Conservation (phyloP, 2,113 vertebrate genomes). For the Lynx canadensis region DNA sequence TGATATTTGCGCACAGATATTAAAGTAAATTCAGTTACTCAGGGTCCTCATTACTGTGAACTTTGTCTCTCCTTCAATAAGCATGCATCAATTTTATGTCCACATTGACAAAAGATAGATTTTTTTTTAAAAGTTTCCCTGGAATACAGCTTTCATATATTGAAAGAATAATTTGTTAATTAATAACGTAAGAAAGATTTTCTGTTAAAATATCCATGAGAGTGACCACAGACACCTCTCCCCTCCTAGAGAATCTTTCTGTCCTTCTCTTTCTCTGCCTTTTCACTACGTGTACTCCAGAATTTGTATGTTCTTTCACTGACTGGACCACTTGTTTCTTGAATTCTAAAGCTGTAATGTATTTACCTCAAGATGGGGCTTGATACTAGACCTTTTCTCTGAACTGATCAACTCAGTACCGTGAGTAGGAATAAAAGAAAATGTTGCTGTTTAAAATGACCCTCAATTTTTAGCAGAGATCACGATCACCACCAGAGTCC, state of each 20-base stretch:
- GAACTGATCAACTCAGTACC: not conserved
- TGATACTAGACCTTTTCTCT: not conserved
- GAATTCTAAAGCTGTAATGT: not conserved
- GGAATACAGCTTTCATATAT: constrained; percentile 70
- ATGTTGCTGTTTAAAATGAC: not conserved
- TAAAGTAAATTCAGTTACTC: constrained; percentile 65
- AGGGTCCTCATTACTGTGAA: constrained; percentile 63
- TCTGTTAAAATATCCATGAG: constrained; percentile 71
- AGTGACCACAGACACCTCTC: not conserved
- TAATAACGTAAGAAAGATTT: constrained; percentile 68
- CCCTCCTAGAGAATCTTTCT: not conserved
- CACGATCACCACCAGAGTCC: not conserved
- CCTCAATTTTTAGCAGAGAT: not conserved
- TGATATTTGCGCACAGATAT: constrained; percentile 38
- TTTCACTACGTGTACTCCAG: not conserved
- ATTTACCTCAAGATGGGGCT: not conserved
- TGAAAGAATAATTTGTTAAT: constrained; percentile 75
- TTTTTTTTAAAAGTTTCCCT: constrained; percentile 75
- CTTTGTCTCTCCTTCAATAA: constrained; percentile 70
- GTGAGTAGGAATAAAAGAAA: constrained; percentile 24
- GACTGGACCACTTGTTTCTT: not conserved
- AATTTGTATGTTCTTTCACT: not conserved
- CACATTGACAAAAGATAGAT: constrained; percentile 63
- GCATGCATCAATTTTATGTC: constrained; percentile 72
- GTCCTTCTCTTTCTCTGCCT: not conserved